Base-by-base conservation (phyloP, 2,888 invertebrate genomes). In the Orgyia antiqua region DNA sequence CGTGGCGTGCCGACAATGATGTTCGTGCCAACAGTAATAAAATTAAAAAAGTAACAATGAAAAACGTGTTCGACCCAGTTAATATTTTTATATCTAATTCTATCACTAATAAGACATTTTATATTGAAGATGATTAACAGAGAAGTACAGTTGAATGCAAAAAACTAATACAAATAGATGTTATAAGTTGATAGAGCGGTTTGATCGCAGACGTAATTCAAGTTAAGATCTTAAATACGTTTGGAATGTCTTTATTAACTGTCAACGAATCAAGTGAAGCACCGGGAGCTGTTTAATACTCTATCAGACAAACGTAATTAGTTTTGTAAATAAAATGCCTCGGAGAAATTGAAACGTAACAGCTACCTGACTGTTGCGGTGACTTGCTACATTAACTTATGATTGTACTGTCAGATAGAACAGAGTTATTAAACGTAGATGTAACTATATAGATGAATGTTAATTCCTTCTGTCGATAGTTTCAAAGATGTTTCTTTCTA, bases 281-380 rank as follows among this genome's bases (percentile, higher is more conserved):
- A 59, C 62, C 72, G 68, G 75, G 71, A 76, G 82, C 77, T 72
- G 72, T 73, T 75, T 76, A 78, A 76, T 77, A 82, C 68, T 58
- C 77, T 66, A 83, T 83, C 84, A 80, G 77, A 78, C 79, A 83
- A 77, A 83, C 76, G 78, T 86, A 83, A 86, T 86, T 86, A 86
- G 78, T 86, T 86, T 86, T 84, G 78, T 86, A 83, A 82, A 86
- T 86, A 83, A 83, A 84, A 83, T 84, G 75, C 80, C 77, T 75
- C 68, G 54, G 66, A 76, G 79, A 80, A 82, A 86, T 84, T 86
- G 84, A 86, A 86, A 82, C 83, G 82, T 78, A 69, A 56, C 63
- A 55, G 78, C 79, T 83, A 82, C 84, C 77, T 80, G 76, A 68
- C 64, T 65, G 64, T 58, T 61, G 68, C 43, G 64, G 74, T 82